Evolutionary conservation across 2,113 vertebrate species (phyloP), one percentile per base, ranked within the genome.

Genomic region (Rattus norvegicus): DNA sequence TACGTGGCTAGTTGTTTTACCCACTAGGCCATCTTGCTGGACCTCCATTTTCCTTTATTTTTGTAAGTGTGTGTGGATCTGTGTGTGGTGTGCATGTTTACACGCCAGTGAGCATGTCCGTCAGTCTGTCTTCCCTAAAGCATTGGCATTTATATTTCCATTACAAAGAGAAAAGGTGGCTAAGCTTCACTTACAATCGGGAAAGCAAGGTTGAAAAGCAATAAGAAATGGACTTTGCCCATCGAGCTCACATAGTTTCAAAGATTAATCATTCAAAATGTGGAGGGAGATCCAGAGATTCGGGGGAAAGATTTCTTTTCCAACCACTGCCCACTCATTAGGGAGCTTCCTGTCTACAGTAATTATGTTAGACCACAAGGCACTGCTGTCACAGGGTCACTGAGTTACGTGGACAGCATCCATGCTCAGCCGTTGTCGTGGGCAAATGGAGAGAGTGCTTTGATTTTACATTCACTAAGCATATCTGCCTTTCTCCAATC

Each of bases 131-230:
- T 92, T 84, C 56, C 59, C 87, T 16, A 63, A 90, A 95, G 30
- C 19, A 61, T 73, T 39, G 49, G 54, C 10, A 56, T 81, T 94
- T 95, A 80, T 6, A 86, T 4, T 86, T 49, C 63, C 67, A 95
- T 86, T 91, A 83, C 80, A 92, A 94, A 75, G 54, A 75, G 79
- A 52, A n/a, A 94, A 94, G 83, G 56, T 94, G 83, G 63, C 33
- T 67, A 95, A 63, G 14, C 22, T 36, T 96, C 77, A 95, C 76
- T 94, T 88, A 87, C 70, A 92, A 75, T n/a, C 65, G 56, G 83
- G 54, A 90, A 91, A 87, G 72, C 43, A 17, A 94, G 91, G 69
- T 88, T 87, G 49, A 86, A 91, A 90, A 93, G 59, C 30, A 90
- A 54, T 49, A 87, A 13, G 83, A 93, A 28, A 77, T 2, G 8